Evolutionary conservation across 1,140 invertebrate species (phyloP), one percentile per base, ranked within the genome.

Genomic region (Brachionus paranguensis): DNA sequence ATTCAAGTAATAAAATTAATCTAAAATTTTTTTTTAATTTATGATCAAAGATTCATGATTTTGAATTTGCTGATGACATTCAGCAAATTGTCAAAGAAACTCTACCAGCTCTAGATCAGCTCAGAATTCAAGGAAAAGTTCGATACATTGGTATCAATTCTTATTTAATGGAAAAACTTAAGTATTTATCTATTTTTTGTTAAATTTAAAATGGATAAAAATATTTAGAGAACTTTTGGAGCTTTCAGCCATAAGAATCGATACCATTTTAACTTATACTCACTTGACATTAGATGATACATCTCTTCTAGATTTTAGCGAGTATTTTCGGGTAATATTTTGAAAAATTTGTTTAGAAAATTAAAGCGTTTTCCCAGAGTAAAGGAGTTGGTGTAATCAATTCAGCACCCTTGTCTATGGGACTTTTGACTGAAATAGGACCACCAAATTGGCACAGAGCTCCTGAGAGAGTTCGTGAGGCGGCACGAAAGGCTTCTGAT

Each of bases 391-490:
- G 93, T 27, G 90, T 97, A 17, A 93, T 97, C 27, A 95, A 94
- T 89, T 95, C 95, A 2, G 92, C 94, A 0, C 91, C 92, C 2
- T 92, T 93, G 20, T 93, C 92, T 1, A 93, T 96, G 93, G 94
- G 95, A 10, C 89, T 97, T 12, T 90, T 96, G 20, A 93, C 94
- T 10, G 93, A 92, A 88, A 86, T 87, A 47, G 94, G 93, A 0
- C 93, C 94, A 0, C 93, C 92, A 83, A 84, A 86, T 0, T 97
- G 95, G 95, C 95, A 97, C 90, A 94, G 94, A 20, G 94, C 94
- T 2, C 88, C 88, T 8, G 88, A 92, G 6, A 88, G 93, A 24
- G 91, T 93, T 0, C 95, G 94, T 88, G 87, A 91, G 20, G 86
- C 87, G 0, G 90, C 89, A 84, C 84, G 84, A 83, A 84, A 88